phyloP scores from a whole-genome alignment of 2,113 vertebrate species.

The Rousettus leschenaultii region DNA sequence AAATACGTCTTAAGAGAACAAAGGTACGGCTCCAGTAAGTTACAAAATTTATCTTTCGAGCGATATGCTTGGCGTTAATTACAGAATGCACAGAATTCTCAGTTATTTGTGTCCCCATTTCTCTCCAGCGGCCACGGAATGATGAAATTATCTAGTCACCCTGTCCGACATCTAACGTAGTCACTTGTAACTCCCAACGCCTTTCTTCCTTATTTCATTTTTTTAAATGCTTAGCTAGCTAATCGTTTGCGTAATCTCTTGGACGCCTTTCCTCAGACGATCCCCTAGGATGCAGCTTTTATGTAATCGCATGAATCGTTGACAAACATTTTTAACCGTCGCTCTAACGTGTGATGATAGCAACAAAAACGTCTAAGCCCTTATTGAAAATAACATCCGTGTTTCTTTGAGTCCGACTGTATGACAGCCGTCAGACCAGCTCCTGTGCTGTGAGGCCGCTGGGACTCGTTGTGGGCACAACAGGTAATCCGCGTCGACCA shows the following conservation, averaged over 20 bases:
- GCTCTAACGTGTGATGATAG: neutral
- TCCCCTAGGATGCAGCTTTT: rapidly evolving
- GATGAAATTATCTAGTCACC: too few relatives aligned
- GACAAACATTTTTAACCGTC: neutral
- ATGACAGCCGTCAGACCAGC: rapidly evolving
- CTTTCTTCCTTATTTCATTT: too few relatives aligned
- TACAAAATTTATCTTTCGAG: too few relatives aligned
- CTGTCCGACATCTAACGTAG: too few relatives aligned
- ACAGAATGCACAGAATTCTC: too few relatives aligned
- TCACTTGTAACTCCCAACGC: too few relatives aligned
- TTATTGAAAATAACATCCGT: neutral
- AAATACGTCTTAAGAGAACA: neutral
- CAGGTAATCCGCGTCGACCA: rapidly evolving
- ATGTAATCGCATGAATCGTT: neutral
- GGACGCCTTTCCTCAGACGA: neutral
- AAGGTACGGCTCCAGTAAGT: neutral
- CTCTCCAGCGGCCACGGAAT: too few relatives aligned
- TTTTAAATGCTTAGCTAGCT: neutral
- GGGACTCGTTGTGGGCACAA: rapidly evolving
- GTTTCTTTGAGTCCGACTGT: neutral
- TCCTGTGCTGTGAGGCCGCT: rapidly evolving
- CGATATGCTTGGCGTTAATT: too few relatives aligned
- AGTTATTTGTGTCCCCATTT: too few relatives aligned
- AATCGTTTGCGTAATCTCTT: neutral
- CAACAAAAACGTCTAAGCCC: neutral